A percentile compares a stretch with the other conserved stretches of the same genome.
phyloP scores from a whole-genome alignment of 2,113 vertebrate species.

The Callionymus lyra region DNA sequence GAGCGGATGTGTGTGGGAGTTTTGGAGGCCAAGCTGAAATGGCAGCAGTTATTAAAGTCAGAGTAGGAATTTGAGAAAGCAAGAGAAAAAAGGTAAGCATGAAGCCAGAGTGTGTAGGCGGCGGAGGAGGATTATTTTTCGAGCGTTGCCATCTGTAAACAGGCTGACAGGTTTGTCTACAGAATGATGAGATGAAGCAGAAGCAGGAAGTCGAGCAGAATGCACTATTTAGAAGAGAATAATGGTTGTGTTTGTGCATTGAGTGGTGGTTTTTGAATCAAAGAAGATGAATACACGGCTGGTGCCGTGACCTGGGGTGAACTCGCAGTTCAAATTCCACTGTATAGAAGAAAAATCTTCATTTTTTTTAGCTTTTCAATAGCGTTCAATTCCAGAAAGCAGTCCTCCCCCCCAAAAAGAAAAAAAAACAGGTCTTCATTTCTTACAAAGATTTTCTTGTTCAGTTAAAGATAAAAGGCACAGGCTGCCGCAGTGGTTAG shows the following conservation, averaged over 20 bases:
- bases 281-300: neutral
- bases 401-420: too few species aligned
- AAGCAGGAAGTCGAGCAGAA: slow-evolving; percentile 30
- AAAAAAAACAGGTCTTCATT: too few species aligned
- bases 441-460: too few species aligned
- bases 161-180: slow-evolving; percentile 42
- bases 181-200: slow-evolving; percentile 20
- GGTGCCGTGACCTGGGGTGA: too few species aligned
- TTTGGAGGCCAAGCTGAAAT: slow-evolving; percentile 3
- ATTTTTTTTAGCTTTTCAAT: slow-evolving; percentile 5
- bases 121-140: slow-evolving; percentile 40
- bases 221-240: slow-evolving; percentile 11
- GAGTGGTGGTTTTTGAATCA: slow-evolving; percentile 3
- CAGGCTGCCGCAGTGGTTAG: too few species aligned
- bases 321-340: too few species aligned
- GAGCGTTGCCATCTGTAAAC: slow-evolving; percentile 41
- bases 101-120: slow-evolving; percentile 28
- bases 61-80: slow-evolving; percentile 7
- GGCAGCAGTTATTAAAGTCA: slow-evolving; percentile 25
- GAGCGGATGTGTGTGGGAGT: slow-evolving; percentile 18
- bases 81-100: slow-evolving; percentile 5
- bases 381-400: too few species aligned
- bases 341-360: neutral
- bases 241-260: slow-evolving; percentile 9
- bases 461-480: too few species aligned